Conservation (phyloP, 1,140 invertebrate species). For the Drosophila seguyi region DNA sequence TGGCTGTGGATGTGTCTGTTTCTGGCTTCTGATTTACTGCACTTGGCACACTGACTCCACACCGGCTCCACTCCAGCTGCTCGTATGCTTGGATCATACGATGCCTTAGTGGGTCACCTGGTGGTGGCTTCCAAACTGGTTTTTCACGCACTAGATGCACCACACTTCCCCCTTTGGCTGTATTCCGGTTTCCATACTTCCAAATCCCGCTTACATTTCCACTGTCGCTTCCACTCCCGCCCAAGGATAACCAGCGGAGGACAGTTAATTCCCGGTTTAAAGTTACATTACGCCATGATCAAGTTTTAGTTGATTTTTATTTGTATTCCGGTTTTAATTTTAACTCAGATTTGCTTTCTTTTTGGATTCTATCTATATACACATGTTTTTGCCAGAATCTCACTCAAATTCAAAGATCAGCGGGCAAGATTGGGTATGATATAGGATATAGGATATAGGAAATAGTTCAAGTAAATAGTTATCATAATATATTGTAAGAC, state of each 20-base stretch:
- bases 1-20: neutral
- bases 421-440: neutral
- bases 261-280: neutral
- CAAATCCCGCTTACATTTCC: neutral
- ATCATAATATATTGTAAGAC: neutral
- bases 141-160: constrained; percentile 29
- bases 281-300: neutral
- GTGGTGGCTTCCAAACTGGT: constrained; percentile 36
- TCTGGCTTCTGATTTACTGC: constrained; percentile 23
- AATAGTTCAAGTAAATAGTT: neutral
- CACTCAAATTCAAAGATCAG: neutral
- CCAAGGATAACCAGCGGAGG: constrained; percentile 3
- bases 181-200: constrained; percentile 21
- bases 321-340: neutral
- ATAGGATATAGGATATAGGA: too few relatives aligned
- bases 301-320: neutral
- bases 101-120: constrained; percentile 36
- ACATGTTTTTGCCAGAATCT: neutral
- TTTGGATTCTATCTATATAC: neutral
- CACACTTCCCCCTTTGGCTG: constrained; percentile 14
- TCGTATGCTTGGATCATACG: constrained; percentile 8
- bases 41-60: constrained; percentile 6
- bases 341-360: neutral
- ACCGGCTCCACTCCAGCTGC: constrained; percentile 6
- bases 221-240: constrained; percentile 1